Evolutionary conservation across 2,888 invertebrate genomes (phyloP), one percentile per base, ranked within the genome.

Genomic region (Coremacera marginata): DNA sequence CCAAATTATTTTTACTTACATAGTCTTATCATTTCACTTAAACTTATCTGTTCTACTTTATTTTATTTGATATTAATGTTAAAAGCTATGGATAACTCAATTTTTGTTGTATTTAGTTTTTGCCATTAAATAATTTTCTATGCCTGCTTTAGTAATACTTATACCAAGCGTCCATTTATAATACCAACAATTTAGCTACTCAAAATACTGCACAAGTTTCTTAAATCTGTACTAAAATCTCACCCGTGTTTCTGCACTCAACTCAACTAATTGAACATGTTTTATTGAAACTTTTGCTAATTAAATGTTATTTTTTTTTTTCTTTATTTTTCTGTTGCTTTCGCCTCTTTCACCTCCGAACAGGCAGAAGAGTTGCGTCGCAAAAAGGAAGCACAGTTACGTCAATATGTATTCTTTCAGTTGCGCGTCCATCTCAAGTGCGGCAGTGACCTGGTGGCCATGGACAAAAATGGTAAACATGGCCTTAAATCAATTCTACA

Each of bases 341-440:
- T 52, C 9, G 70, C 44, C 25, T 72, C 25, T 19, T 60, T 49
- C 27, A 34, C 8, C 52, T 49, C 44, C 71, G 16, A 62, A 70
- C 67, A 93, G 86, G 92, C 91, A 80, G 95, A 95, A 86, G 95
- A 95, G 90, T 90, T 91, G 77, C 91, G 92, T 81, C 92, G 93
- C 82, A 90, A 92, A 79, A 91, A 94, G 82, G 95, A 95, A 89
- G 92, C 94, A 80, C 93, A 93, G 72, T 90, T 96, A 78, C 92
- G 95, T 81, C 95, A 96, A 88, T 94, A 95, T 91, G 94, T 97
- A 73, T 98, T 98, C 91, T 98, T 96, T 91, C 95, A 97, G 89
- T 92, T 98, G 81, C 94, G 96, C 83, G 92, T 98, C 83, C 95
- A 97, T 90, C 92, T 98, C 81, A 94, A 95, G 86, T 92, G 95